Conservation (phyloP, 2,888 invertebrate genomes). For the Cataglyphis livida region DNA sequence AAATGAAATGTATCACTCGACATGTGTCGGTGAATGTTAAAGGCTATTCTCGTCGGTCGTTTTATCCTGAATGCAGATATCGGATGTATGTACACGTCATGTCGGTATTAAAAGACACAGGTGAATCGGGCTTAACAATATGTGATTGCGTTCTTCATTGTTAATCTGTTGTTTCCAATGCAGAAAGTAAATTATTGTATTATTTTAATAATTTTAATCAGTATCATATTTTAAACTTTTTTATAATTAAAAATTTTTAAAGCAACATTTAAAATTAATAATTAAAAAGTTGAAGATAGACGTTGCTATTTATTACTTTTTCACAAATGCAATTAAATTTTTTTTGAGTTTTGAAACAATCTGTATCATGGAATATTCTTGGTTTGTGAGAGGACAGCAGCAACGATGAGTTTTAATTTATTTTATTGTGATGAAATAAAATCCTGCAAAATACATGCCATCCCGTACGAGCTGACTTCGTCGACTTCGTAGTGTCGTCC, state of each 20-base stretch:
- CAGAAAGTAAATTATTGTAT: neutral
- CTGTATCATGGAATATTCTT: slow-evolving; percentile 18
- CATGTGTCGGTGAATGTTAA: slow-evolving; percentile 17
- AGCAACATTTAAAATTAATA: neutral
- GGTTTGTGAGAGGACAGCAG: slow-evolving; percentile 19
- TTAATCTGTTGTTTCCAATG: neutral
- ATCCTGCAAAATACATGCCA: slow-evolving; percentile 60
- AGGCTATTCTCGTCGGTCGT: slow-evolving; percentile 7
- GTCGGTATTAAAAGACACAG: neutral
- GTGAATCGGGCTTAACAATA: neutral
- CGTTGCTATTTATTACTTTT: neutral
- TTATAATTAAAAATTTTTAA: neutral
- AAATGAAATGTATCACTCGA: slow-evolving; percentile 19
- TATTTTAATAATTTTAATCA: neutral
- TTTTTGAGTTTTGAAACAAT: slow-evolving; percentile 29
- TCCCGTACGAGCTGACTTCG: slow-evolving; percentile 47
- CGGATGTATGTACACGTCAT: neutral
- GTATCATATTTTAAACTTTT: neutral
- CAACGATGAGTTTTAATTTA: slow-evolving; percentile 66
- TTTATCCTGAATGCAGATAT: slow-evolving; percentile 23
- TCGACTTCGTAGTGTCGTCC: slow-evolving; percentile 17
- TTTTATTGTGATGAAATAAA: slow-evolving; percentile 69
- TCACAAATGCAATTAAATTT: neutral
- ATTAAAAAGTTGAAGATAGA: neutral
- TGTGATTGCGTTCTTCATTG: neutral